Evolutionary conservation across 2,113 vertebrate species (phyloP), one percentile per base, ranked within the genome.

Genomic region (Daphoenositta chrysoptera): DNA sequence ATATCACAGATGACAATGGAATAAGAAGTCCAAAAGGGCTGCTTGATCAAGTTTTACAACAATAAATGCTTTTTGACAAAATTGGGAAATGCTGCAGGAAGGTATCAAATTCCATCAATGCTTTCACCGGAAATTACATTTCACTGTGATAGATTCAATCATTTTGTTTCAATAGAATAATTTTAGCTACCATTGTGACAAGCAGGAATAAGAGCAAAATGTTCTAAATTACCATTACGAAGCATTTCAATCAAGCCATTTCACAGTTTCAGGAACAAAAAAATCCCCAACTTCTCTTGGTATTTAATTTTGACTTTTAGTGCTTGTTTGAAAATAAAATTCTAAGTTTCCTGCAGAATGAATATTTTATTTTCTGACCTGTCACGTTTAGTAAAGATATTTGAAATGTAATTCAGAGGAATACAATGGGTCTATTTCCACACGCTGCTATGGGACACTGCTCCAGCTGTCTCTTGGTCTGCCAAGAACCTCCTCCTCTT

Each of bases 121-220:
- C 47, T 87, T 94, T 93, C 65, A 89, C 47, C 1, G 2, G 60
- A 95, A 89, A 91, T 89, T 85, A 56, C 65, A 71, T 91, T 93
- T 94, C 64, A 63, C 33, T 56, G 47, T 75, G 60, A 88, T 80
- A 80, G 6, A 61, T 42, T 93, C 39, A 80, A 89, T 95, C 1
- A 78, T 44, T 92, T 87, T 78, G 24, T 73, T 94, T 93, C 83
- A 83, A 58, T 50, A 86, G 66, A 88, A 92, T 73, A 93, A 94
- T 83, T 90, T 93, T 76, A 95, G 83, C 63, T 93, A 70, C 50
- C 92, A 83, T 92, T 94, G 80, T 88, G 79, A 86, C 83, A 86
- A 75, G 79, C 18, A 88, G 79, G 86, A 93, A 57, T 61, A 72
- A 93, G 68, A 83, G 26, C 64, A 90, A 80, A 92, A 90, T 88